These are phyloP conservation scores for Danio albolineatus DNA, from an alignment of 2,797 vertebrate species.

Conservation along the genomic window DNA sequence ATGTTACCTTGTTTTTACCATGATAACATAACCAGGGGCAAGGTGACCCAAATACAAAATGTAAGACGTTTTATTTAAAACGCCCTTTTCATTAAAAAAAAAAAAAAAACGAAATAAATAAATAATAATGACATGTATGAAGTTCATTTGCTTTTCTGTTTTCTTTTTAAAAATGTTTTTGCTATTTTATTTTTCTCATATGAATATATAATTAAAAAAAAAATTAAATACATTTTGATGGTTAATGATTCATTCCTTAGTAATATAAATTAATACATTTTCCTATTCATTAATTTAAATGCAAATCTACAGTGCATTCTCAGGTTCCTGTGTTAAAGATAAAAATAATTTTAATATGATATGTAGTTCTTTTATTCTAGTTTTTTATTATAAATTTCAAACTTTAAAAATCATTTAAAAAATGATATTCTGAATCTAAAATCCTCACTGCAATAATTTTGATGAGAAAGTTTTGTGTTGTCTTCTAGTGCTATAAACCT, in stretches of 20 bases:
- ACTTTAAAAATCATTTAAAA: not conserved
- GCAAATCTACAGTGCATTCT: not conserved
- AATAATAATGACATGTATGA: too few relatives aligned
- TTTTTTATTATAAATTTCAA: not conserved
- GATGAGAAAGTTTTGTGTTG: not conserved
- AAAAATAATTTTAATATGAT: not conserved
- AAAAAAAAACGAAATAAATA: too few relatives aligned
- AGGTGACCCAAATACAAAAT: too few relatives aligned
- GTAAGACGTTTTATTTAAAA: too few relatives aligned
- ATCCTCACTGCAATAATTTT: not conserved
- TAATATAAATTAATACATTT: not conserved
- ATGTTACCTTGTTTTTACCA: too few relatives aligned
- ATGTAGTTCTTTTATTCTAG: not conserved
- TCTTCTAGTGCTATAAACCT: constrained; percentile 6
- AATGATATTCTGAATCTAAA: not conserved
- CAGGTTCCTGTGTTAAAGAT: not conserved
- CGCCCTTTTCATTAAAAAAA: too few relatives aligned
- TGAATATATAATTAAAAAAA: too few relatives aligned
- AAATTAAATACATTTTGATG: too few relatives aligned
- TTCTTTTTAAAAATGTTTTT: too few relatives aligned
- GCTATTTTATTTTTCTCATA: too few relatives aligned
- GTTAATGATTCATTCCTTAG: not conserved
- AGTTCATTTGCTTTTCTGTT: too few relatives aligned
- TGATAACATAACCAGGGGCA: too few relatives aligned
- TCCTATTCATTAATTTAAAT: not conserved